Evolutionary conservation across 2,113 vertebrate species (phyloP).

Genomic region (Malurus elegans): DNA sequence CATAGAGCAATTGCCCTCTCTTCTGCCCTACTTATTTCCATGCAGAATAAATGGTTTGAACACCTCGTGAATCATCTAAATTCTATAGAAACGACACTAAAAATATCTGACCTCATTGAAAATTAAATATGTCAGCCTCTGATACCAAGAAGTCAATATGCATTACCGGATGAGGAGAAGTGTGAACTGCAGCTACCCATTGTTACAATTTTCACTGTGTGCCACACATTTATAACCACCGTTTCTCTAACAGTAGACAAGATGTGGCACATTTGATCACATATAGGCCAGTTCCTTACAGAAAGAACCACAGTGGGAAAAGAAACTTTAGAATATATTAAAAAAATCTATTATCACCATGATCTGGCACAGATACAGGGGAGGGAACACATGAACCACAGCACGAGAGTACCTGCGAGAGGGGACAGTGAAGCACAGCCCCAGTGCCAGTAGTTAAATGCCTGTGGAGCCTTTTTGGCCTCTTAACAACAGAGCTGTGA

Average conservation of each 20-base stretch:
- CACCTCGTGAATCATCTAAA: neutral
- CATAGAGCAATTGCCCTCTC: neutral
- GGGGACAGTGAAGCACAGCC: neutral
- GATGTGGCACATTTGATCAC: neutral
- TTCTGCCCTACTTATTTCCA: neutral
- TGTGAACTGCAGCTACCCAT: neutral
- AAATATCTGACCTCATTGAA: conserved; percentile 14
- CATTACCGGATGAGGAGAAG: neutral
- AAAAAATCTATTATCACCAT: neutral
- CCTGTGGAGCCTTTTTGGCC: neutral
- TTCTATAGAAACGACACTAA: neutral
- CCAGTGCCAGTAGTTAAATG: neutral
- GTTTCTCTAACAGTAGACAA: neutral
- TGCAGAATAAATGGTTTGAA: neutral
- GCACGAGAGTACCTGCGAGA: neutral
- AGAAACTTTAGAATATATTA: neutral
- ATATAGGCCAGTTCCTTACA: neutral
- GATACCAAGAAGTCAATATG: neutral
- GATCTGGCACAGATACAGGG: neutral
- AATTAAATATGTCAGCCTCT: neutral
- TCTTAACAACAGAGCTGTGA: neutral
- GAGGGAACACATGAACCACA: neutral
- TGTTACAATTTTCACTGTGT: neutral
- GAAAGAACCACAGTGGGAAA: neutral
- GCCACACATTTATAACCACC: neutral